A percentile compares a stretch with the other conserved stretches of the same genome.
phyloP scores from a whole-genome alignment of 1,140 invertebrate species.

The Bombus cullumanus region DNA sequence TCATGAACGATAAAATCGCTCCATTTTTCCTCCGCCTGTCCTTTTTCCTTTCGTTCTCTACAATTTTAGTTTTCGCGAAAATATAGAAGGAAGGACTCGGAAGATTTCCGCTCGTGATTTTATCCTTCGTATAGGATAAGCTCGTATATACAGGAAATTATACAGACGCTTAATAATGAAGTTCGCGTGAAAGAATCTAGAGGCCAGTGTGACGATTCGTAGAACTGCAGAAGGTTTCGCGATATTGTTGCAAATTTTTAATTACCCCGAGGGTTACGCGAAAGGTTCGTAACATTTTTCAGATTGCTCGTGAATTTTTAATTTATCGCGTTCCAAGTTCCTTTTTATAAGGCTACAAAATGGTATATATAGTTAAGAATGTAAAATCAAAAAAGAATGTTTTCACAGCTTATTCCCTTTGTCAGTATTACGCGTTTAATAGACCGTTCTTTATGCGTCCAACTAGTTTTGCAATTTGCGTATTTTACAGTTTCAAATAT shows the following conservation, averaged over 20 bases:
- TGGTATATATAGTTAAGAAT: too few relatives aligned
- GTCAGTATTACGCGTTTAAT: fast-evolving
- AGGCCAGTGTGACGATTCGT: not conserved
- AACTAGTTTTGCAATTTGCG: too few relatives aligned
- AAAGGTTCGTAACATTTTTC: not conserved
- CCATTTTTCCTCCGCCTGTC: too few relatives aligned
- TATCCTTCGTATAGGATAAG: not conserved
- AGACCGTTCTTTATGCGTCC: too few relatives aligned
- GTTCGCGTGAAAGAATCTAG: not conserved
- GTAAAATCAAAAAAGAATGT: too few relatives aligned
- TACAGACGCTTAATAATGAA: not conserved
- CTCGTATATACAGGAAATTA: not conserved
- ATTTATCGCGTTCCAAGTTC: too few relatives aligned
- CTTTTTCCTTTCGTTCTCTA: not conserved
- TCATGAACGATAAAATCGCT: not conserved
- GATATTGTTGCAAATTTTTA: not conserved
- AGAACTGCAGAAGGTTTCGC: not conserved
- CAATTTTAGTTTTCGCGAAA: not conserved
- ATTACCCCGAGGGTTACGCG: not conserved
- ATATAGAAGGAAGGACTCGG: too few relatives aligned
- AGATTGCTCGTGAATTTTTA: too few relatives aligned
- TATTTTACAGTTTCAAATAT: too few relatives aligned
- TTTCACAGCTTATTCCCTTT: too few relatives aligned
- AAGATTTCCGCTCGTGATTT: not conserved
- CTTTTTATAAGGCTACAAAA: too few relatives aligned